These are phyloP conservation scores for Himalopsyche tibetana DNA, from an alignment of 2,888 invertebrate genomes.

Conservation along the genomic window DNA sequence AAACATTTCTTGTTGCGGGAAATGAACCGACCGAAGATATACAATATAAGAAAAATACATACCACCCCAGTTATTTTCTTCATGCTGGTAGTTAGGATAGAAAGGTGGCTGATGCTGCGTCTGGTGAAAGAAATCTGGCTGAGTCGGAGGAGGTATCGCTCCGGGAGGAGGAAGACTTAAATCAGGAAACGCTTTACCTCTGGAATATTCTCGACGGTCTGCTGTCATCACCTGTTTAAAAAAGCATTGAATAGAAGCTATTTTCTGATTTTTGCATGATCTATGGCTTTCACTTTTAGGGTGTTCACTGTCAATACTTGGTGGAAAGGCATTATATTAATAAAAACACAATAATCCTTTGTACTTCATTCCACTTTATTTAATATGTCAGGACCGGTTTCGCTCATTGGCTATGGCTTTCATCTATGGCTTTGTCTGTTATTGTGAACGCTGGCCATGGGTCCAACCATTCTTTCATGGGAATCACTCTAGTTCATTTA, in stretches of 20 bases:
- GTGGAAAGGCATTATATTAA: too few species aligned
- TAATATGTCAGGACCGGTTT: too few species aligned
- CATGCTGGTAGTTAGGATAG: slow-evolving; percentile 68
- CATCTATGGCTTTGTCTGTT: background rate
- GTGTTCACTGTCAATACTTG: too few species aligned
- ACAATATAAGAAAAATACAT: background rate
- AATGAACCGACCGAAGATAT: background rate
- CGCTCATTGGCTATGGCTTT: too few species aligned
- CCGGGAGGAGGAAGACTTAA: slow-evolving; percentile 80
- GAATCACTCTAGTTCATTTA: too few species aligned
- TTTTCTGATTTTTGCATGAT: background rate
- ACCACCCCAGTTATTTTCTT: slow-evolving; percentile 63
- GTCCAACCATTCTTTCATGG: too few species aligned
- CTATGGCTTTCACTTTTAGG: background rate
- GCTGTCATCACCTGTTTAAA: slow-evolving; percentile 88
- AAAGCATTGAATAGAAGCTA: background rate
- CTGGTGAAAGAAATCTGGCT: slow-evolving; percentile 70
- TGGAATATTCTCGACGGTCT: slow-evolving; percentile 90
- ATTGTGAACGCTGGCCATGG: too few species aligned
- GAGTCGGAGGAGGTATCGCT: slow-evolving; percentile 65
- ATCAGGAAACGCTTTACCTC: slow-evolving; percentile 80
- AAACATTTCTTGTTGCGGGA: background rate
- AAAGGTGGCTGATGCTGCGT: slow-evolving; percentile 71
- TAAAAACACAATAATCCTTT: too few species aligned
- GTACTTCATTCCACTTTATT: too few species aligned